Percentiles rank a stretch among this genome's conserved stretches.
Evolutionary conservation across 2,888 invertebrate genomes (phyloP).

Genomic region (Fragum whitleyi): DNA sequence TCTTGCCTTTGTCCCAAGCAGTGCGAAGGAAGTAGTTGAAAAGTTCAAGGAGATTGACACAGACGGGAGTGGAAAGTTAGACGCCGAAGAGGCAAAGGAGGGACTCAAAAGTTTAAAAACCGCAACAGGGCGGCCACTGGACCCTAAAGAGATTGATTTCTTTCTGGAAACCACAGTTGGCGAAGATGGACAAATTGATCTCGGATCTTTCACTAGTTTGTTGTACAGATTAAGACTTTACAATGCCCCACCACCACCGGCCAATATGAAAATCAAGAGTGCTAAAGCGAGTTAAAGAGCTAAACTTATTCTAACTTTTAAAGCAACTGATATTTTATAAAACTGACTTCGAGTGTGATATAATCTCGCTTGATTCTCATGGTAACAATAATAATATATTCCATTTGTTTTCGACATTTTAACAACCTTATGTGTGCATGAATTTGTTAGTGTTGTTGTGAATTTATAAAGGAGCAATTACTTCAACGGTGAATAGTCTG

Average conservation of each 20-base stretch:
- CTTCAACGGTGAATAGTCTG: no score
- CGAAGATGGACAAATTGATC: constrained; percentile 80
- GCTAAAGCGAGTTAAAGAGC: constrained; percentile 35
- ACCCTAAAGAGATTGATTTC: constrained; percentile 83
- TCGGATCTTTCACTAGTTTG: constrained; percentile 82
- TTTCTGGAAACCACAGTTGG: constrained; percentile 81
- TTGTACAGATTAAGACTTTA: constrained; percentile 81
- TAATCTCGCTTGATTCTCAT: no score
- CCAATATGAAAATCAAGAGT: constrained; percentile 64
- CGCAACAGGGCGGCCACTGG: constrained; percentile 76
- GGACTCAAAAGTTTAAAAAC: constrained; percentile 79
- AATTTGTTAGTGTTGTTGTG: no score
- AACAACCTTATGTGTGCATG: no score
- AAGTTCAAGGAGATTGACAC: constrained; percentile 81
- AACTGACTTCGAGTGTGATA: no score
- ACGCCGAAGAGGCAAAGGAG: constrained; percentile 78
- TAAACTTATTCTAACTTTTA: background rate
- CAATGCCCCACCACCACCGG: constrained; percentile 76
- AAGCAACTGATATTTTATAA: no score
- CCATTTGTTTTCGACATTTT: no score
- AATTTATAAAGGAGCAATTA: no score
- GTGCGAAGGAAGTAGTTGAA: constrained; percentile 81
- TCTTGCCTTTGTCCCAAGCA: constrained; percentile 53
- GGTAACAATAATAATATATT: no score
- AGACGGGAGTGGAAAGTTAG: constrained; percentile 82